Base-by-base conservation (phyloP, 2,888 invertebrate genomes). In the Eledona agricola region DNA sequence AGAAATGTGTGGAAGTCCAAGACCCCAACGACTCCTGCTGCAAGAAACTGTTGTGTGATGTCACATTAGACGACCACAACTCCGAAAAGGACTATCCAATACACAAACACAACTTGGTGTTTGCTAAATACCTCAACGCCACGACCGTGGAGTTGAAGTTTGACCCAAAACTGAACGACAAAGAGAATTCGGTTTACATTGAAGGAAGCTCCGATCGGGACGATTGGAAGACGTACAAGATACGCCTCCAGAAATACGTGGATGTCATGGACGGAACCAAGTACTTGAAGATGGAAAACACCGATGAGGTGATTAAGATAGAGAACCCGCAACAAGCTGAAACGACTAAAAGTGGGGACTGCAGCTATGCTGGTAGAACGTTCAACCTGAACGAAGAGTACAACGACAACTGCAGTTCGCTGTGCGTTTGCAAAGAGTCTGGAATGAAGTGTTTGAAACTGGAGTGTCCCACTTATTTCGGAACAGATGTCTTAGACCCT, bases 1-100 rank as follows among this genome's bases (percentile, higher is more conserved):
- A 91, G 50, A 85, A 88, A 67, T 93, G 93, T 71, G 88, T 93
- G 26, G 86, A 87, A 64, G 84, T 93, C 0, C 85, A 88, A 58
- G 92, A 93, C 73, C 89, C 90, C 0, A 84, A 84, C 38, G 93
- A 95, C 71, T 78, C 86, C 1, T 94, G 94, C 70, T 94, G 94
- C 66, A 90, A 88, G 62, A 83, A 91, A 56, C 88, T 93, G 54
- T 80, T 93, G 1, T 95, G 94, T 71, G 93, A 92, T 67, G 91
- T 92, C 2, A 89, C 90, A 0, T 80, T 90, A 10, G 88, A 89
- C 57, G 90, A 83, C 40, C 88, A 89, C 58, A 90, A 90, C 57
- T 81, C 71, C 5, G 76, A 75, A 28, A 70, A 72, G 40, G 72
- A 73, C 29, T 66, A 71, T 10, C 64, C 63, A 19, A 62, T 55